These are phyloP conservation scores for Novumbra hubbsi DNA, from an alignment of 2,797 vertebrate species.

Conservation along the genomic window DNA sequence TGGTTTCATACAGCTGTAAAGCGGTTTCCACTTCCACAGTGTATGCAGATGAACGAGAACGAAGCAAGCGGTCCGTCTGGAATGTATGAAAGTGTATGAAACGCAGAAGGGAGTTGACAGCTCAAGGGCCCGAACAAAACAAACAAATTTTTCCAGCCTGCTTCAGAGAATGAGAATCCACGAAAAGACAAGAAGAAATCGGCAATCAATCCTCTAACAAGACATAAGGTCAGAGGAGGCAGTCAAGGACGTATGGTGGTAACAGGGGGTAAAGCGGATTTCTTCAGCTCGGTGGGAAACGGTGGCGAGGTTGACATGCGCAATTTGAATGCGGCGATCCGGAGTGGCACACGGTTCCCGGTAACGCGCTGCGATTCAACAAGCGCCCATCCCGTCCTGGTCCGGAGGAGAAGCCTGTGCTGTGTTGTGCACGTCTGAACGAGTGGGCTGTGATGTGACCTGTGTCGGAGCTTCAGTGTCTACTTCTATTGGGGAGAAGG, in stretches of 20 bases:
- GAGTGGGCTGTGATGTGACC: slow-evolving; percentile 61
- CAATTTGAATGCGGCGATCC: slow-evolving; percentile 8
- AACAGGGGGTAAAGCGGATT: slow-evolving; percentile 33
- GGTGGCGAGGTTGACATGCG: not conserved
- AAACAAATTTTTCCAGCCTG: slow-evolving; percentile 39
- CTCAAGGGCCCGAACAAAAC: slow-evolving; percentile 56
- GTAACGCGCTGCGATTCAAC: not conserved
- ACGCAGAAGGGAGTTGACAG: slow-evolving; percentile 21
- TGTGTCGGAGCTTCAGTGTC: slow-evolving; percentile 62
- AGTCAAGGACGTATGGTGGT: slow-evolving; percentile 44
- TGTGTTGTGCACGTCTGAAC: slow-evolving; percentile 5
- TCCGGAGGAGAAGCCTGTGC: not conserved
- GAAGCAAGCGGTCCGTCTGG: slow-evolving; percentile 47
- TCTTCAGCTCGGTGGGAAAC: slow-evolving; percentile 7
- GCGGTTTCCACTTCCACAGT: not conserved
- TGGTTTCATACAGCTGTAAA: not conserved
- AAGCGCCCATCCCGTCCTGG: not conserved
- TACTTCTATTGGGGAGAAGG: slow-evolving; percentile 60
- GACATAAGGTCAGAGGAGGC: slow-evolving; percentile 18
- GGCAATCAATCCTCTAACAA: slow-evolving; percentile 47
- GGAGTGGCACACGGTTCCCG: not conserved
- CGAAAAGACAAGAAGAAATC: slow-evolving; percentile 43
- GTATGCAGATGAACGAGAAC: slow-evolving; percentile 30
- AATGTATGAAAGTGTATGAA: slow-evolving; percentile 35
- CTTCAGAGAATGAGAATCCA: slow-evolving; percentile 60